Conservation (phyloP, 1,140 invertebrate species). For the Neodiprion virginianus region DNA sequence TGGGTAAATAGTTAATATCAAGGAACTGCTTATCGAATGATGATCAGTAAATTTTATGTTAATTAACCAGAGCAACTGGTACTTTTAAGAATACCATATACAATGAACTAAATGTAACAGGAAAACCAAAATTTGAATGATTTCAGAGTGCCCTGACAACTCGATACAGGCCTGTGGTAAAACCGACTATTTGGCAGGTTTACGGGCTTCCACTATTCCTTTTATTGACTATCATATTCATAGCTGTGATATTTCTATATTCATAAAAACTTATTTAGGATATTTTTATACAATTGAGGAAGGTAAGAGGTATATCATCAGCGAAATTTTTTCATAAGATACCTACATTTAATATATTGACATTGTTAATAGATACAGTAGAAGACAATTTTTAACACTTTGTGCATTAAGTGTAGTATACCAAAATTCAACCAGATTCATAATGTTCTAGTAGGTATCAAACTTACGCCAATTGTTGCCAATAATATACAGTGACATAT, state of each 20-base stretch:
- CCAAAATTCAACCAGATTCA: too few relatives aligned
- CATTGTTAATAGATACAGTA: too few relatives aligned
- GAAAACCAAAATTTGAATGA: too few relatives aligned
- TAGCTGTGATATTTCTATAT: not conserved
- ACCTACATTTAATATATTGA: not conserved
- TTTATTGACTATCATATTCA: not conserved
- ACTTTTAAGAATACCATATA: not conserved
- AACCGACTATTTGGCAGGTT: conserved; percentile 33
- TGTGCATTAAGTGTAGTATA: too few relatives aligned
- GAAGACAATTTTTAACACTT: too few relatives aligned
- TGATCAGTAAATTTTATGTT: too few relatives aligned
- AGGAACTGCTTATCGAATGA: too few relatives aligned
- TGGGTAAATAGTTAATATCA: conserved; percentile 65
- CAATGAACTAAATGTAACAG: not conserved
- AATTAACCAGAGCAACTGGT: not conserved
- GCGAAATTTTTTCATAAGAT: not conserved
- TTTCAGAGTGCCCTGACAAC: conserved; percentile 39
- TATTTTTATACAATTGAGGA: too few relatives aligned
- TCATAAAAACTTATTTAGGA: not conserved
- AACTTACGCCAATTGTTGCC: too few relatives aligned
- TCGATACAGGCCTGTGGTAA: conserved; percentile 36
- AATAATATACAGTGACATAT: too few relatives aligned
- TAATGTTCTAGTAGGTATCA: too few relatives aligned
- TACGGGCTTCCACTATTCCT: conserved; percentile 10
- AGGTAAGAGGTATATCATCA: not conserved